A percentile compares a stretch with the other conserved stretches of the same genome.
Evolutionary conservation across 2,797 vertebrate genomes (phyloP).

Genomic region (Buphagus erythrorhynchus): DNA sequence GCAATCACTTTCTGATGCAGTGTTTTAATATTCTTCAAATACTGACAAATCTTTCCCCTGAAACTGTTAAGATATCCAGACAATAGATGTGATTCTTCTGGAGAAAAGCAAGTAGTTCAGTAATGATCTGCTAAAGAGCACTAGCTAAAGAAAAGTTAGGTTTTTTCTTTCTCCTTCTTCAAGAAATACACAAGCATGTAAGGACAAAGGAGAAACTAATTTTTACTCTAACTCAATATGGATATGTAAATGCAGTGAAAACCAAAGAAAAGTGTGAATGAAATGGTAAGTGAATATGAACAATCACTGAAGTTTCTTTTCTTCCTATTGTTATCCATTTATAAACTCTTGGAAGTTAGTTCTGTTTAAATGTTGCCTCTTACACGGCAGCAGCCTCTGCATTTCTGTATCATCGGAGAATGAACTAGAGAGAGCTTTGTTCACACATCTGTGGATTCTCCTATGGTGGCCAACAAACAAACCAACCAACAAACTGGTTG

Average conservation of each 20-base stretch:
- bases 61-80: background rate
- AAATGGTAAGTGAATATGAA: background rate
- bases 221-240: background rate
- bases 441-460: background rate
- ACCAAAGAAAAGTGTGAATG: background rate
- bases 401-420: background rate
- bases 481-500: background rate
- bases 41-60: background rate
- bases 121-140: background rate
- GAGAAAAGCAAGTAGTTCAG: background rate
- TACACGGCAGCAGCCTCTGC: background rate
- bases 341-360: background rate
- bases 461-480: background rate
- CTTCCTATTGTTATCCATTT: background rate
- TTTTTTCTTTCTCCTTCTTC: background rate
- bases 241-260: background rate
- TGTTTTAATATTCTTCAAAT: background rate
- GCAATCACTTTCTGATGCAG: background rate
- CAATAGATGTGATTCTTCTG: background rate
- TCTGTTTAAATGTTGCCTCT: background rate
- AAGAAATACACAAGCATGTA: background rate
- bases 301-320: background rate
- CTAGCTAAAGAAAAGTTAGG: background rate
- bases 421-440: background rate
- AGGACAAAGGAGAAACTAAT: background rate